phyloP scores from a whole-genome alignment of 2,113 vertebrate genomes.

The Guaruba guarouba region DNA sequence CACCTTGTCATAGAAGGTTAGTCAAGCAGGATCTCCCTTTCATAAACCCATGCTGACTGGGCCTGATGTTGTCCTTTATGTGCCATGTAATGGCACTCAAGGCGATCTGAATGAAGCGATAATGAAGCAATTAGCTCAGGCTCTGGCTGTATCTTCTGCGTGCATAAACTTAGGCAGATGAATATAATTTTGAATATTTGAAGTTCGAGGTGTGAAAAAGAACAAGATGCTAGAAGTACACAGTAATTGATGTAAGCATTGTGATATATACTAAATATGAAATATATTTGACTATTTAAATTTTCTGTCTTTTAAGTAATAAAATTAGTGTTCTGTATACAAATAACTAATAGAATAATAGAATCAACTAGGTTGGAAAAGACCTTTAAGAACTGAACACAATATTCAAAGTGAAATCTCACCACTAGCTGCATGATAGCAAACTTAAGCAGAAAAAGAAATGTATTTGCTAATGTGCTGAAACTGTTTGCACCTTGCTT shows the following conservation, averaged over 20 bases:
- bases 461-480: neutral
- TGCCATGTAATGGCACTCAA: neutral
- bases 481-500: neutral
- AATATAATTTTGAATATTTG: neutral
- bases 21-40: neutral
- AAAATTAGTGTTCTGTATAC: neutral
- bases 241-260: neutral
- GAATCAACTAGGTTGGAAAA: neutral
- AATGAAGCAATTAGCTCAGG: neutral
- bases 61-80: neutral
- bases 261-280: neutral
- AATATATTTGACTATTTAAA: neutral
- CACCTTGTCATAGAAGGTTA: neutral
- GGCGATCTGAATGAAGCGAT: neutral
- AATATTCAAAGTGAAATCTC: neutral
- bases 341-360: neutral
- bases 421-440: neutral
- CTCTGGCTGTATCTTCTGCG: neutral
- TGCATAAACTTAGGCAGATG: neutral
- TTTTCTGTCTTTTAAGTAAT: neutral
- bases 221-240: neutral
- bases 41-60: neutral
- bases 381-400: neutral
- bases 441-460: neutral
- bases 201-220: neutral